These are phyloP conservation scores for Argentina silus DNA, from an alignment of 2,797 vertebrate genomes.

Conservation along the genomic window DNA sequence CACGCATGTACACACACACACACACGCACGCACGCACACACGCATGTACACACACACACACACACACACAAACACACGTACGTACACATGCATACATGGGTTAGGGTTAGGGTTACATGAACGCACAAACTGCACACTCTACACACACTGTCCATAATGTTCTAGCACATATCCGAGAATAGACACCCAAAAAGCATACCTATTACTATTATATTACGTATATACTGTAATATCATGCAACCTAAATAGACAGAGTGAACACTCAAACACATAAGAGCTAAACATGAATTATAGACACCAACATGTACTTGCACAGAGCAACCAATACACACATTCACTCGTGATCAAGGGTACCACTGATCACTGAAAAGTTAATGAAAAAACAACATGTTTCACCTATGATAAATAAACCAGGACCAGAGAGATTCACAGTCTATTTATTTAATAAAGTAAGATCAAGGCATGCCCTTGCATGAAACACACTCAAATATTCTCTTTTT, in stretches of 20 bases:
- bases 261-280: too few relatives aligned
- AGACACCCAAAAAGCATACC: neutral
- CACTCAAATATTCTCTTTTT: neutral
- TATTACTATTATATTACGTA: neutral
- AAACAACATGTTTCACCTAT: neutral
- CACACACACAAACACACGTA: neutral
- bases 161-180: neutral
- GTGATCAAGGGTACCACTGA: neutral
- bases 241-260: too few relatives aligned
- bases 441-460: neutral
- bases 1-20: neutral
- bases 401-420: neutral
- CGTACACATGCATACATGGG: neutral
- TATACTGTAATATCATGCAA: too few relatives aligned
- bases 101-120: too few relatives aligned
- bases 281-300: too few relatives aligned
- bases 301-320: neutral
- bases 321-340: neutral
- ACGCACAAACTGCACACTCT: too few relatives aligned
- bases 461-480: neutral
- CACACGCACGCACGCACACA: neutral
- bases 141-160: too few relatives aligned
- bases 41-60: conserved; percentile 1
- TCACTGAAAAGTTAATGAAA: neutral
- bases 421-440: conserved; percentile 6